These are phyloP conservation scores for Sarcophaga caerulescens DNA, from an alignment of 2,888 invertebrate species.

Conservation along the genomic window DNA sequence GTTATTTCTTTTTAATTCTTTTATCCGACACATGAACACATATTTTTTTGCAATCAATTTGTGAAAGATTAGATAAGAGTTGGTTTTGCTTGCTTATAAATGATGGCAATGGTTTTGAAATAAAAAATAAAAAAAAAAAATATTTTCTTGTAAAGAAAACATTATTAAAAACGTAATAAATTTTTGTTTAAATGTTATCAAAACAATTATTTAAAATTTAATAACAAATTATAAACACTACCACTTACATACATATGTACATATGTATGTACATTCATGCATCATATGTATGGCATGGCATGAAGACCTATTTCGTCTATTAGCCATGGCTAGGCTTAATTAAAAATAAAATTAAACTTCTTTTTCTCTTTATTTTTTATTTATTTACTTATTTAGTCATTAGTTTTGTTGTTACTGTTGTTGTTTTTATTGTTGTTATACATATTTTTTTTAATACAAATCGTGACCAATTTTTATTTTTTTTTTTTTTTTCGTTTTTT, in stretches of 20 bases:
- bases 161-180: constrained; percentile 7
- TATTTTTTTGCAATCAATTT: constrained; percentile 29
- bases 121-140: not conserved
- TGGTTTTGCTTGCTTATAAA: not conserved
- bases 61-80: constrained; percentile 44
- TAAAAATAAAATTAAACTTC: not conserved
- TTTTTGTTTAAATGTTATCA: too few relatives aligned
- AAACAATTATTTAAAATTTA: too few relatives aligned
- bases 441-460: constrained; percentile 4
- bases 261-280: too few relatives aligned
- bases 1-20: not conserved
- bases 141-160: not conserved
- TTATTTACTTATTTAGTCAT: not conserved
- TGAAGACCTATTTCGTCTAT: too few relatives aligned
- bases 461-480: constrained; percentile 49
- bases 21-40: not conserved
- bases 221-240: too few relatives aligned
- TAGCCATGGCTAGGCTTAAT: too few relatives aligned
- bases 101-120: not conserved
- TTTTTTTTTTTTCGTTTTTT: too few relatives aligned
- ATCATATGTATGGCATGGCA: too few relatives aligned
- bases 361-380: not conserved
- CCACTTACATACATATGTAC: too few relatives aligned
- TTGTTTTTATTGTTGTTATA: not conserved
- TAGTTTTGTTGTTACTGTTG: not conserved